Base-by-base conservation (phyloP, 2,797 vertebrate species). In the Characodon lateralis region DNA sequence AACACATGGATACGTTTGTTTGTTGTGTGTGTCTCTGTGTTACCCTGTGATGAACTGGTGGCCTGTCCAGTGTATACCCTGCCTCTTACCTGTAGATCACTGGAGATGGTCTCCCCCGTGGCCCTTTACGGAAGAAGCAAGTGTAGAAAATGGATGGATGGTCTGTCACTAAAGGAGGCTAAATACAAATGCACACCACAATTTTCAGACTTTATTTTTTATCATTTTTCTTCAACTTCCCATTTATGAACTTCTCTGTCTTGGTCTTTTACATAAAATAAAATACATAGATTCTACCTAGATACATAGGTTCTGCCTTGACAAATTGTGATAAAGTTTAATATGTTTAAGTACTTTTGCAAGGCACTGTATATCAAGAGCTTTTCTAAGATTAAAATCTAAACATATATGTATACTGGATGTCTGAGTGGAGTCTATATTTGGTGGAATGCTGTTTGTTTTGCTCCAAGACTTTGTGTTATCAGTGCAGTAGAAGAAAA, bases 311-410 rank as follows among this genome's bases (percentile, higher is more conserved):
- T 31, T 31, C 31, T 31, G 31, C 18, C 6, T 20, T 39, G 61
- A 65, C 16, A 65, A 22, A 65, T 20, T 22, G 28, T 20, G 28
- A 22, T 20, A 35, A 35, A 22, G 0, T 22, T 65, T 2, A 8
- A 61, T 10, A 65, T 35, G 35, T 3, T 0, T 8, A 0, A 9
- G 18, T 31, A 4, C 31, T 22, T 35, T 20, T 65, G 8, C 16
- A 39, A 39, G 31, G 61, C 18, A 14, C 61, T 65, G 61, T 68
- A 20, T 82, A 77, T 65, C 46, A 20, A 73, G 43, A 83, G 50
- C 68, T 76, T 77, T 82, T 84, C 41, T 77, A 50, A 74, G 79
- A 77, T 78, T 76, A 76, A 73, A 79, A 84, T 61, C 77, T 75
- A 71, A 51, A 81, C 78, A 81, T 74, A 81, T 41, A 77, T 77